A percentile compares a stretch with the other conserved stretches of the same genome.
These are phyloP conservation scores for Dallia pectoralis DNA, from an alignment of 2,797 vertebrate species.

Conservation along the genomic window DNA sequence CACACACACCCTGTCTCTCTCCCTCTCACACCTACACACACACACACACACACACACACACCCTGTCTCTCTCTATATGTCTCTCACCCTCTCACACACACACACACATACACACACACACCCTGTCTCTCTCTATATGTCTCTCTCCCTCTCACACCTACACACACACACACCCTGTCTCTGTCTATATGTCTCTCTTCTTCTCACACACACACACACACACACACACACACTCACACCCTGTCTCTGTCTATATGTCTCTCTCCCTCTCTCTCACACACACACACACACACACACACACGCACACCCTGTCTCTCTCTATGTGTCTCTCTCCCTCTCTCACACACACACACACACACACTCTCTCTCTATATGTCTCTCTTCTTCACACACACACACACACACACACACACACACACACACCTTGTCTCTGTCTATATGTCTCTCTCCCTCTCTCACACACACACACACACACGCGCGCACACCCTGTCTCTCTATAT, in stretches of 20 bases:
- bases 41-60: too few species aligned
- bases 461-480: background rate
- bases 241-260: too few species aligned
- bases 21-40: too few species aligned
- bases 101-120: background rate
- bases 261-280: background rate
- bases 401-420: too few species aligned
- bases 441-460: too few species aligned
- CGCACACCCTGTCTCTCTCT: background rate
- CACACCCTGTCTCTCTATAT: conserved; percentile 5
- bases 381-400: too few species aligned
- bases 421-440: conserved; percentile 7
- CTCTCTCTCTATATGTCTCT: conserved; percentile 15
- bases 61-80: conserved; percentile 3
- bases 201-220: background rate
- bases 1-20: conserved; percentile 16
- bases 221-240: too few species aligned
- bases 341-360: background rate
- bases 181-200: conserved; percentile 11
- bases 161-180: conserved; percentile 6
- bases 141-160: background rate
- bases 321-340: background rate
- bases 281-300: background rate
- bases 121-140: conserved; percentile 3
- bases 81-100: too few species aligned